phyloP scores from a whole-genome alignment of 2,113 vertebrate genomes.

The Panthera leo region DNA sequence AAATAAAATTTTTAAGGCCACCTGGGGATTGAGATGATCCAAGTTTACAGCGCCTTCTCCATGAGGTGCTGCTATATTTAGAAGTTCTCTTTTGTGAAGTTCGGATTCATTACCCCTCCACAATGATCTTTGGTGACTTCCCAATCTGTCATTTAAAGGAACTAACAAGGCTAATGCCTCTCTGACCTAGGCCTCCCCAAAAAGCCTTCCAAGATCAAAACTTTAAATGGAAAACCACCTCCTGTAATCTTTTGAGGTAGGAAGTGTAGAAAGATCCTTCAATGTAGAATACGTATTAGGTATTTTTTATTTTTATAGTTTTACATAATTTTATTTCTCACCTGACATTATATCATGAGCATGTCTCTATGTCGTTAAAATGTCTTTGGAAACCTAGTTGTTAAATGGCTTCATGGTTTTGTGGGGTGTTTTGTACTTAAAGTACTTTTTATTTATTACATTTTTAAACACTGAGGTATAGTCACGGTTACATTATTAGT shows the following conservation, averaged over 20 bases:
- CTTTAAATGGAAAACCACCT: slow-evolving; percentile 22
- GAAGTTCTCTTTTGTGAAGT: background rate
- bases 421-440: background rate
- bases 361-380: background rate
- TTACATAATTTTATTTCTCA: background rate
- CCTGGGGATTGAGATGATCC: background rate
- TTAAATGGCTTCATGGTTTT: background rate
- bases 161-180: background rate
- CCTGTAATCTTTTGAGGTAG: background rate
- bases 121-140: background rate
- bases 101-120: background rate
- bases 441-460: background rate
- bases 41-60: background rate
- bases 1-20: slow-evolving; percentile 7
- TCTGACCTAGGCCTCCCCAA: background rate
- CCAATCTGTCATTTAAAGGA: background rate
- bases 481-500: background rate
- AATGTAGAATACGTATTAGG: background rate
- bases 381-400: background rate
- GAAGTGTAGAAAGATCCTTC: background rate
- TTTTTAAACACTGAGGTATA: background rate
- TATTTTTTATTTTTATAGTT: background rate
- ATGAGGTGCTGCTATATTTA: background rate
- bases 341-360: background rate
- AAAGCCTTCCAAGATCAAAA: background rate